A percentile compares a stretch with the other conserved stretches of the same genome.
These are phyloP conservation scores for Galeruca laticollis DNA, from an alignment of 2,888 invertebrate species.

Conservation along the genomic window DNA sequence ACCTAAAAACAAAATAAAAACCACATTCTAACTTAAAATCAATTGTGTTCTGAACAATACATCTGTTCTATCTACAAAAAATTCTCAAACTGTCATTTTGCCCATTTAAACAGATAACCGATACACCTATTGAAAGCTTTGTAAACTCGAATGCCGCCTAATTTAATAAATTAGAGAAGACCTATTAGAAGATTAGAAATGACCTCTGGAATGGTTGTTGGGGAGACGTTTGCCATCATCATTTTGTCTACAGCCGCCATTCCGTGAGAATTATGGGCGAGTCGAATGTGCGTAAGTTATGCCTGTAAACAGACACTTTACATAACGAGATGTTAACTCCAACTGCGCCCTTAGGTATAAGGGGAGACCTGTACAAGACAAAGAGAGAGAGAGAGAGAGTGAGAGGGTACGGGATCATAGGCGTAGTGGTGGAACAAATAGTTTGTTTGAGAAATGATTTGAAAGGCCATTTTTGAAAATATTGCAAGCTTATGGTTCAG, in stretches of 20 bases:
- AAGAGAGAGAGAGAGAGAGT: too few relatives aligned
- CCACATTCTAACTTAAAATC: too few relatives aligned
- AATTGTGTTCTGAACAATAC: not conserved
- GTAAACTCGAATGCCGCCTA: constrained; percentile 22
- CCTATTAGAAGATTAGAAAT: constrained; percentile 63
- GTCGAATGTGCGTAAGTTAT: constrained; percentile 64
- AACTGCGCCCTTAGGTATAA: constrained; percentile 55
- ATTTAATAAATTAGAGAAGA: constrained; percentile 60
- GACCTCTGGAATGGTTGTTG: constrained; percentile 62
- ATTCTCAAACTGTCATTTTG: constrained; percentile 3
- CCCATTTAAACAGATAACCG: not conserved
- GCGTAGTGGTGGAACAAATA: not conserved
- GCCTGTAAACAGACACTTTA: constrained; percentile 67
- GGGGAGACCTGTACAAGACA: constrained; percentile 25
- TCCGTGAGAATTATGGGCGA: constrained; percentile 61
- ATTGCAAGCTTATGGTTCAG: too few relatives aligned
- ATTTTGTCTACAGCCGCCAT: constrained; percentile 61
- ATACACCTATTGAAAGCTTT: constrained; percentile 14
- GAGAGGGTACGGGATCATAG: not conserved
- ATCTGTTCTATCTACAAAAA: not conserved
- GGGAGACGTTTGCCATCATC: constrained; percentile 63
- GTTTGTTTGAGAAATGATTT: not conserved
- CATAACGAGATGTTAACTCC: constrained; percentile 67
- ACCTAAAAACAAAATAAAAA: too few relatives aligned
- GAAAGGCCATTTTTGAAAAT: too few relatives aligned